Conservation (phyloP, 2,113 vertebrate genomes). For the Galbula dea region DNA sequence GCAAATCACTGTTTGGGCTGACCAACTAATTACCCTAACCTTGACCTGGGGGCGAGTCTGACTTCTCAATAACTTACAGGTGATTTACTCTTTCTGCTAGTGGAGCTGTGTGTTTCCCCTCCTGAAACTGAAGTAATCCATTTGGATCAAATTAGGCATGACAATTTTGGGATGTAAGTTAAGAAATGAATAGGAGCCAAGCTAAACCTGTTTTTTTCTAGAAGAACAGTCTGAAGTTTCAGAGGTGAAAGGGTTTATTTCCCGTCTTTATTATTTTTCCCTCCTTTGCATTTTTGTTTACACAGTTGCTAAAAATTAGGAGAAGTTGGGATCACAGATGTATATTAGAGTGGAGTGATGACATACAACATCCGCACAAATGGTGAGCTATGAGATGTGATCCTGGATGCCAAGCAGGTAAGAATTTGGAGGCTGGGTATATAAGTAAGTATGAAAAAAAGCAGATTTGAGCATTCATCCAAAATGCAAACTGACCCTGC, state of each 20-base stretch:
- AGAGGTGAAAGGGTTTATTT: constrained; percentile 34
- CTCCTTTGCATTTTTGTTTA: neutral
- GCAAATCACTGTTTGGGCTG: constrained; percentile 63
- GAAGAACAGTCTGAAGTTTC: constrained; percentile 21
- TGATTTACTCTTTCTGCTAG: constrained; percentile 40
- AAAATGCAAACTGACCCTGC: neutral
- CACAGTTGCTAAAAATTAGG: constrained; percentile 46
- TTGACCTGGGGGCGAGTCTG: constrained; percentile 25
- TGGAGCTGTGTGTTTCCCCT: constrained; percentile 48
- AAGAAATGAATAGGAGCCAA: constrained; percentile 54
- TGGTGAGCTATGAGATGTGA: neutral
- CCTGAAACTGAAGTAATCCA: constrained; percentile 54
- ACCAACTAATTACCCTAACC: constrained; percentile 69
- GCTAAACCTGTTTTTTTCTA: constrained; percentile 51
- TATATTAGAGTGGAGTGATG: constrained; percentile 10
- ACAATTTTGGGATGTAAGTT: constrained; percentile 50
- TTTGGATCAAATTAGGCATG: constrained; percentile 77
- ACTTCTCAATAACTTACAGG: constrained; percentile 73
- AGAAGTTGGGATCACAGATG: neutral
- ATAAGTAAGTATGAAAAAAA: neutral
- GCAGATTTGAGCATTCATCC: neutral
- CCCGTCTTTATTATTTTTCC: neutral
- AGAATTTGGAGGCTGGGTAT: neutral
- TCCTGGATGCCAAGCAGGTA: neutral
- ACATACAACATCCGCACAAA: neutral